Percentiles rank a stretch among this genome's conserved stretches.
Conservation (phyloP, 1,140 invertebrate species). For the Neodiprion pinetum region DNA sequence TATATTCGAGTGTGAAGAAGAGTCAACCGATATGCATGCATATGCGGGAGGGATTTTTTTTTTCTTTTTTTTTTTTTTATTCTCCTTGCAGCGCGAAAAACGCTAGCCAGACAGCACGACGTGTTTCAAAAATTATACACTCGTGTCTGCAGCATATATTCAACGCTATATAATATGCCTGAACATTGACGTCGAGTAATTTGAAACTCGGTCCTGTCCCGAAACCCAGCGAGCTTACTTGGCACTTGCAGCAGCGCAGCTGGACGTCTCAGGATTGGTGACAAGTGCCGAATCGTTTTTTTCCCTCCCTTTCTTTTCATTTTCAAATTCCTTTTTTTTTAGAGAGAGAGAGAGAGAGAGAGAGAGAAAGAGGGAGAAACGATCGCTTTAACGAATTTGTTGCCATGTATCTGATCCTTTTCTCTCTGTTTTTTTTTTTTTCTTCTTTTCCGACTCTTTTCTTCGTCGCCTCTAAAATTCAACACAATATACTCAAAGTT, state of each 20-base stretch:
- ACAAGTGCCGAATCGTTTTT: not conserved
- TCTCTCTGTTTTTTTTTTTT: too few species aligned
- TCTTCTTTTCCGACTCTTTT: too few species aligned
- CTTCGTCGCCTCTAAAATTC: too few species aligned
- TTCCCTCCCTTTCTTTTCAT: not conserved
- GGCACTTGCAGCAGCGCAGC: conserved; percentile 20
- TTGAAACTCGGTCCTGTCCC: not conserved
- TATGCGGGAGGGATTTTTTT: not conserved
- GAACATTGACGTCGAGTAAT: not conserved
- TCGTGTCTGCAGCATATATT: too few species aligned
- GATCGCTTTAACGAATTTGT: too few species aligned
- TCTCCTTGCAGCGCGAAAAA: conserved; percentile 40
- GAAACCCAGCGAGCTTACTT: not conserved
- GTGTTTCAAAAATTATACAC: conserved; percentile 39
- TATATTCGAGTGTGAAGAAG: not conserved
- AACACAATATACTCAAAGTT: not conserved
- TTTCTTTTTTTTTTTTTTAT: conserved; percentile 19
- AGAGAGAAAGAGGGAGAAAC: too few species aligned
- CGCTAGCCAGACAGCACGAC: conserved; percentile 46
- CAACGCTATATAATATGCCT: not conserved
- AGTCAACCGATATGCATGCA: too few species aligned
- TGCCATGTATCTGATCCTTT: too few species aligned
- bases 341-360: too few species aligned
- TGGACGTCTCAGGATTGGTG: conserved; percentile 17
- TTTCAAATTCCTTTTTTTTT: not conserved